Percentiles rank a stretch among this genome's conserved stretches.
These are phyloP conservation scores for Amyelois transitella DNA, from an alignment of 1,140 invertebrate species.

Conservation along the genomic window DNA sequence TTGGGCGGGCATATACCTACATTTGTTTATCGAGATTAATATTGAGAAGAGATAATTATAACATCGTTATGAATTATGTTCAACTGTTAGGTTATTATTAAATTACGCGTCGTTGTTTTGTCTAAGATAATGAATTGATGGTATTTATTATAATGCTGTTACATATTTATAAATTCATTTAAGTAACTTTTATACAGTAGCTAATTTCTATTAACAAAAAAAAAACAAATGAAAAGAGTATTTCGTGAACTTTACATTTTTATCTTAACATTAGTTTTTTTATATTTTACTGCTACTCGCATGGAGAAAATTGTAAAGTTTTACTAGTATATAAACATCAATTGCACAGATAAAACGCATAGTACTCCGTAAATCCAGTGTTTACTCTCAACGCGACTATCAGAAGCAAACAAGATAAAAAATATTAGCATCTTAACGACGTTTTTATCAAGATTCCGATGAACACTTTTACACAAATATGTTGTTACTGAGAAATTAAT, in stretches of 20 bases:
- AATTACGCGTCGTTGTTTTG: not conserved
- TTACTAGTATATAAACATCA: not conserved
- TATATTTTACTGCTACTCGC: not conserved
- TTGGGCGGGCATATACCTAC: slow-evolving; percentile 12
- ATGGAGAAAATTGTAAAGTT: slow-evolving; percentile 2
- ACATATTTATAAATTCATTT: no score
- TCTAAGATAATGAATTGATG: no score
- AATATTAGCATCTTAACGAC: slow-evolving; percentile 48
- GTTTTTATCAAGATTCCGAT: slow-evolving; percentile 38
- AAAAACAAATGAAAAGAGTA: no score
- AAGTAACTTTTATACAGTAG: no score
- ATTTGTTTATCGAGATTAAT: not conserved
- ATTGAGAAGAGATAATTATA: not conserved
- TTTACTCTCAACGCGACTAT: slow-evolving; percentile 42
- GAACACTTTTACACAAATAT: slow-evolving; percentile 2
- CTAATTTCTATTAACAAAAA: no score
- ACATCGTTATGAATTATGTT: no score
- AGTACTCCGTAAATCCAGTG: slow-evolving; percentile 36
- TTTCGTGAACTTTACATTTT: no score
- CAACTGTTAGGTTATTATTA: not conserved
- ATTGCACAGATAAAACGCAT: slow-evolving; percentile 18
- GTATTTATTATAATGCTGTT: no score
- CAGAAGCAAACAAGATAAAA: slow-evolving; percentile 54
- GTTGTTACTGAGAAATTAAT: not conserved
- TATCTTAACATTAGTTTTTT: no score